Percentiles rank a stretch among this genome's conserved stretches.
These are phyloP conservation scores for Mugil cephalus DNA, from an alignment of 2,113 vertebrate species.

Conservation along the genomic window DNA sequence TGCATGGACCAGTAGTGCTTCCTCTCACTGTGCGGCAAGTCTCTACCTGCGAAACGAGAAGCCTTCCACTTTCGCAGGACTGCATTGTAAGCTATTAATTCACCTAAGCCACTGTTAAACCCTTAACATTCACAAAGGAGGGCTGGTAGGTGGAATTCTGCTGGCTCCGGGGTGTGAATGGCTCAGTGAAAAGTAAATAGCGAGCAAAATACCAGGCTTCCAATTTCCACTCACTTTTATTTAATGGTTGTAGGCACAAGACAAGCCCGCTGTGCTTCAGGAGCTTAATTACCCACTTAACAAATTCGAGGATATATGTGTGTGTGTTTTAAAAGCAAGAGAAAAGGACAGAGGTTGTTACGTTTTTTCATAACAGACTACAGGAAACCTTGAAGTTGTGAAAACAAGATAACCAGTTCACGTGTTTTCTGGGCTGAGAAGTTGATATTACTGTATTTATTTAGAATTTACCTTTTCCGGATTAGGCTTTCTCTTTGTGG, in stretches of 20 bases:
- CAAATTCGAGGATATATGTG: constrained; percentile 7
- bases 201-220: constrained; percentile 22
- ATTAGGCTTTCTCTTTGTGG: no score
- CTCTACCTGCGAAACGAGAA: constrained; percentile 60
- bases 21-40: constrained; percentile 68
- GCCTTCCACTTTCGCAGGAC: constrained; percentile 17
- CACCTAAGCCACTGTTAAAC: constrained; percentile 56
- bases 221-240: constrained; percentile 8
- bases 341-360: background rate
- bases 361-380: background rate
- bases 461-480: no score
- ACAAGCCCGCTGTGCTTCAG: constrained; percentile 16
- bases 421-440: no score
- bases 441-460: no score
- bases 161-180: constrained; percentile 35
- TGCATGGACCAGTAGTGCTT: constrained; percentile 27
- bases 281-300: constrained; percentile 14
- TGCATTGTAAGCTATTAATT: constrained; percentile 50
- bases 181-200: constrained; percentile 47
- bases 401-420: background rate
- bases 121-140: constrained; percentile 47
- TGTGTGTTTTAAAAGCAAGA: constrained; percentile 1
- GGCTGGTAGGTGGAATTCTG: constrained; percentile 42
- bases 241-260: constrained; percentile 14
- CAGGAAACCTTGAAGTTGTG: background rate